Conservation (phyloP, 2,797 vertebrate genomes). For the Orientallactaga sibirica region DNA sequence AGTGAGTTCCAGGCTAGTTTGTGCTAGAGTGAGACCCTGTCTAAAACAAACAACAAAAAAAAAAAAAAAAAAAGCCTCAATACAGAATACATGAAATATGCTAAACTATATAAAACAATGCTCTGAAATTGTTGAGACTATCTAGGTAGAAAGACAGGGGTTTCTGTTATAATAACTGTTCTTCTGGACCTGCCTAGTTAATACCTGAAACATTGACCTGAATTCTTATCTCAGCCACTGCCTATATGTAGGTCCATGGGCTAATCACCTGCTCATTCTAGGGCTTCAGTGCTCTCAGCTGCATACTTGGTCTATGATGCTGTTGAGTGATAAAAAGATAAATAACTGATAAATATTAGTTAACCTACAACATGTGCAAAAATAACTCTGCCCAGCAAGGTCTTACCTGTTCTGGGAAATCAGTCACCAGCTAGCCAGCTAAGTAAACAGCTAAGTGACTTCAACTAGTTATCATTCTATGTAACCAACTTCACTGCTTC, state of each 20-base stretch:
- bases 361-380: not conserved
- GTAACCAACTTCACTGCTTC: not conserved
- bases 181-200: not conserved
- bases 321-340: not conserved
- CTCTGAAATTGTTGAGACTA: constrained; percentile 12
- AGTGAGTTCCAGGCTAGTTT: too few species aligned
- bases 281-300: not conserved
- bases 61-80: not conserved
- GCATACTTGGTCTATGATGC: not conserved
- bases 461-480: not conserved
- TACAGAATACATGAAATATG: not conserved
- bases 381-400: not conserved
- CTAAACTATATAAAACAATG: not conserved
- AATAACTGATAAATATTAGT: not conserved
- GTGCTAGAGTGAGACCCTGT: too few species aligned
- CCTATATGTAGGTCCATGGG: too few species aligned
- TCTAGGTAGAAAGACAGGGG: constrained; percentile 14
- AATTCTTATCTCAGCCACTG: not conserved
- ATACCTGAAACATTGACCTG: not conserved
- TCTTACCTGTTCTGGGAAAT: not conserved
- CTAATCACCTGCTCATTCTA: not conserved
- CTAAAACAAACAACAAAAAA: not conserved
- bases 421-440: not conserved
- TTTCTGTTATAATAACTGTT: not conserved
- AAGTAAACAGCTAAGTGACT: not conserved